A percentile compares a stretch with the other conserved stretches of the same genome.
These are phyloP conservation scores for Stegana nigrithorax DNA, from an alignment of 2,888 invertebrate species.

Conservation along the genomic window DNA sequence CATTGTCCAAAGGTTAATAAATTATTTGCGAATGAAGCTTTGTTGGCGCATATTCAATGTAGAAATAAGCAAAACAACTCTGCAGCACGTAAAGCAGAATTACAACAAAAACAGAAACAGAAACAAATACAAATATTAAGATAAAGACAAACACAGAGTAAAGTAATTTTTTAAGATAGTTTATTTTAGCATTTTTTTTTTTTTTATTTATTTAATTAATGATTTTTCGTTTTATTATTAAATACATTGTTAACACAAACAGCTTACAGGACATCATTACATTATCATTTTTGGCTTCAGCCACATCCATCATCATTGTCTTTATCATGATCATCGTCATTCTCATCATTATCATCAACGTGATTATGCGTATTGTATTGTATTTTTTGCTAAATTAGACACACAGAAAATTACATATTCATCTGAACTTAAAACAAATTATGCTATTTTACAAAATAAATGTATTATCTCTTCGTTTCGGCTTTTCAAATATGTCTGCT, in stretches of 20 bases:
- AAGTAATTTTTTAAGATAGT: no score
- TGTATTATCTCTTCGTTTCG: neutral
- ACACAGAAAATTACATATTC: neutral
- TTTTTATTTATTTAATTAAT: neutral
- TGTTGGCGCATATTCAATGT: neutral
- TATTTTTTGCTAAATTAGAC: neutral
- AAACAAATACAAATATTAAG: no score
- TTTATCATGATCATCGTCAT: neutral
- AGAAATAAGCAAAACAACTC: neutral
- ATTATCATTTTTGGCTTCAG: no score
- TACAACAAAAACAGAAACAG: neutral
- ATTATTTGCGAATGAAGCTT: neutral
- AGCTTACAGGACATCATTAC: neutral
- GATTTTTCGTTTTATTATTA: neutral
- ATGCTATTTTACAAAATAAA: neutral
- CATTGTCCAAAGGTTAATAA: neutral
- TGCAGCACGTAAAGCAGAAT: neutral
- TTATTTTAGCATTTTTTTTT: neutral
- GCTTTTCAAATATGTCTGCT: no score
- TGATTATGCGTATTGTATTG: neutral
- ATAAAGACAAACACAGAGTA: no score
- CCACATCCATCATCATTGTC: no score
- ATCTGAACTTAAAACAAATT: neutral
- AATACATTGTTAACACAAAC: neutral
- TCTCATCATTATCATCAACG: neutral